These are phyloP conservation scores for Griposia aprilina DNA, from an alignment of 2,888 invertebrate species.

Conservation along the genomic window DNA sequence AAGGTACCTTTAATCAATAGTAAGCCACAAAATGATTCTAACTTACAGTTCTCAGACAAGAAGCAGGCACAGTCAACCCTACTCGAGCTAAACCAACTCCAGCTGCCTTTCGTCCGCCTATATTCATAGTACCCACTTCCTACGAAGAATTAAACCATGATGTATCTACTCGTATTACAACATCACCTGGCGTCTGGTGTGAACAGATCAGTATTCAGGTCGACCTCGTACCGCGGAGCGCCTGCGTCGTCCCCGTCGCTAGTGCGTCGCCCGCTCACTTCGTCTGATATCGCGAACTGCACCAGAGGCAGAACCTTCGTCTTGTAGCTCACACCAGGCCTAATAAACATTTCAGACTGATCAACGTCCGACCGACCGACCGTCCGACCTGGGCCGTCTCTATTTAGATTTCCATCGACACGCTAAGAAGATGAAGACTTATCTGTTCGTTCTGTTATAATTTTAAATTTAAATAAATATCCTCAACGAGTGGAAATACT, in stretches of 20 bases:
- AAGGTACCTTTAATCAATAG: neutral
- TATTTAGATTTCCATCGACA: neutral
- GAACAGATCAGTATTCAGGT: conserved; percentile 59
- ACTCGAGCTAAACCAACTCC: neutral
- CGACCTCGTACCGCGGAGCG: conserved; percentile 68
- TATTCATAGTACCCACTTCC: neutral
- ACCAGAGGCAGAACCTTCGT: conserved; percentile 80
- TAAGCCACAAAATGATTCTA: neutral
- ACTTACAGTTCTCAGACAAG: neutral
- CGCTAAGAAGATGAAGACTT: neutral
- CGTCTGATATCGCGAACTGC: conserved; percentile 75
- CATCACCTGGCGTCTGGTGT: conserved; percentile 53
- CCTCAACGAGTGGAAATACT: neutral
- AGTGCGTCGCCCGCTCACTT: conserved; percentile 23
- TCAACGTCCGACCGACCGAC: neutral
- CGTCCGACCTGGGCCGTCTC: neutral
- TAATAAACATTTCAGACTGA: conserved; percentile 39
- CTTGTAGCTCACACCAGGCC: conserved; percentile 72
- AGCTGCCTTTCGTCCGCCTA: neutral
- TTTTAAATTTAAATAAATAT: neutral
- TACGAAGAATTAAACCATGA: neutral
- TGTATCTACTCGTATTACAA: neutral
- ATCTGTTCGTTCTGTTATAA: neutral
- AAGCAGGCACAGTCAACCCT: neutral
- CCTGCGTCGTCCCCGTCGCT: neutral